Evolutionary conservation across 2,113 vertebrate species (phyloP).

Genomic region (Xiphorhynchus elegans): DNA sequence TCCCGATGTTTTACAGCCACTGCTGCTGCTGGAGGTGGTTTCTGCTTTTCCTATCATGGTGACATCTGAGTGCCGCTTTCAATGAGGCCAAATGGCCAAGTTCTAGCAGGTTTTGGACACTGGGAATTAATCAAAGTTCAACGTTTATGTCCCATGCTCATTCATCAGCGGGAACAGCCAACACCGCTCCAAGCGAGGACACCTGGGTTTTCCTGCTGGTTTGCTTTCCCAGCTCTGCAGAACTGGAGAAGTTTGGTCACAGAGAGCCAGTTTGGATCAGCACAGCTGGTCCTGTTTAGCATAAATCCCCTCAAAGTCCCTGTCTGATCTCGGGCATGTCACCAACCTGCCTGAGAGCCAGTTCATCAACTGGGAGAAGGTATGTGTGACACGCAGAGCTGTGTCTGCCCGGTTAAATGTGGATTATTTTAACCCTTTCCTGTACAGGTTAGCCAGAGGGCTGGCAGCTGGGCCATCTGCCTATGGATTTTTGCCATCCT

Average conservation of each 20-base stretch:
- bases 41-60: constrained; percentile 9
- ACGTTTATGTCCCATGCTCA: not conserved
- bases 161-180: constrained; percentile 8
- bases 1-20: constrained; percentile 26
- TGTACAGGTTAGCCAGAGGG: not conserved
- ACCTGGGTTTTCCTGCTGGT: not conserved
- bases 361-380: not conserved
- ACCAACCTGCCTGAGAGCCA: not conserved
- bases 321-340: not conserved
- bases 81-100: constrained; percentile 57
- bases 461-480: not conserved
- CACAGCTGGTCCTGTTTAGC: constrained; percentile 32
- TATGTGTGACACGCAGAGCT: not conserved
- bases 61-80: constrained; percentile 41
- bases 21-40: constrained; percentile 10
- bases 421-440: constrained; percentile 15
- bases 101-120: constrained; percentile 54
- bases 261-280: not conserved
- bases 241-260: not conserved
- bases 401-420: not conserved
- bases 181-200: not conserved
- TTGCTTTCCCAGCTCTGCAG: not conserved
- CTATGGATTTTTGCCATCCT: not conserved
- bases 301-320: not conserved
- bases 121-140: constrained; percentile 59